Evolutionary conservation across 1,140 invertebrate species (phyloP).

Genomic region (Trachymyrmex cornetzi): DNA sequence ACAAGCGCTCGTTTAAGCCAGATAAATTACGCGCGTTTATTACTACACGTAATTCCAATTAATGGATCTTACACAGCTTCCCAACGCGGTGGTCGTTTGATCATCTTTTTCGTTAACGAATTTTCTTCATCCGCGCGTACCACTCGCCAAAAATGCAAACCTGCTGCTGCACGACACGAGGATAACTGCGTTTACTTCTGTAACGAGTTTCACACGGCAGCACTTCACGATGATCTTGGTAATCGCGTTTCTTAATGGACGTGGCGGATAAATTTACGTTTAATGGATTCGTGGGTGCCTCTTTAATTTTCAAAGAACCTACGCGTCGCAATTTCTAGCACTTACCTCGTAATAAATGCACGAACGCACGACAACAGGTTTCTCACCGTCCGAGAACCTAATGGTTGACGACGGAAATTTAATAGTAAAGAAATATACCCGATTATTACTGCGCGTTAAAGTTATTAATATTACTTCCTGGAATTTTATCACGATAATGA

Average conservation of each 20-base stretch:
- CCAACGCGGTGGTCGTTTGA: not conserved
- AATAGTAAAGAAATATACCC: constrained; percentile 45
- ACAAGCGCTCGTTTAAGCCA: not conserved
- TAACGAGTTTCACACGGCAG: constrained; percentile 31
- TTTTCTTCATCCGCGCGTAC: not conserved
- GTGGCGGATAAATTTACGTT: constrained; percentile 57
- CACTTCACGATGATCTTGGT: constrained; percentile 42
- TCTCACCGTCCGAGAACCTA: constrained; percentile 9
- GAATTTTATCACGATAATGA: constrained; percentile 47
- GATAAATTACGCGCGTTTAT: not conserved
- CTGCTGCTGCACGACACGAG: not conserved
- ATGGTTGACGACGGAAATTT: not conserved
- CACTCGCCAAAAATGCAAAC: not conserved
- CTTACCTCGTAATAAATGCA: constrained; percentile 46
- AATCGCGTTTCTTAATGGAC: constrained; percentile 49
- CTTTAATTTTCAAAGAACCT: constrained; percentile 52
- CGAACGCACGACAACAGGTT: not conserved
- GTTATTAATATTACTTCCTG: constrained; percentile 51
- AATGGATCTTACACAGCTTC: not conserved
- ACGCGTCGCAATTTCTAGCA: constrained; percentile 48
- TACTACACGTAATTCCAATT: not conserved
- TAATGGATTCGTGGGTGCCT: constrained; percentile 54
- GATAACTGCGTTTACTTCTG: constrained; percentile 43
- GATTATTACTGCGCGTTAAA: constrained; percentile 47
- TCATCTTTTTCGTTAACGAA: constrained; percentile 1